Percentiles rank a stretch among this genome's conserved stretches.
Evolutionary conservation across 2,888 invertebrate genomes (phyloP).

Genomic region (Heteropelma amictum): DNA sequence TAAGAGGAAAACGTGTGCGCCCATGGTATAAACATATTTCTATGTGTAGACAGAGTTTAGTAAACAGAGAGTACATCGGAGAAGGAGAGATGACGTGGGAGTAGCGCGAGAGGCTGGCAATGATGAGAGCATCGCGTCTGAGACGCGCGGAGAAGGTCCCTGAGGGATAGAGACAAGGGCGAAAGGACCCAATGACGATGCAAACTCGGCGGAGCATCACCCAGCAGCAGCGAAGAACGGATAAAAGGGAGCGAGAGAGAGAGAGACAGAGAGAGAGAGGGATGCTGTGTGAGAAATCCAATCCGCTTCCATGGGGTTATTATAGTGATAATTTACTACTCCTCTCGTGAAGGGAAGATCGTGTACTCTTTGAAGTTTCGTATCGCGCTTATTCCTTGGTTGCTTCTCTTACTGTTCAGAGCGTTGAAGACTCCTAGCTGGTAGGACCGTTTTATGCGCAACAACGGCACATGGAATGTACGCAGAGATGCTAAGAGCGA

Average conservation of each 20-base stretch:
- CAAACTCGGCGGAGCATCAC: slow-evolving; percentile 25
- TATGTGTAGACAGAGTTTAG: background rate
- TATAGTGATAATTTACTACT: slow-evolving; percentile 74
- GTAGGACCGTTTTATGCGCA: slow-evolving; percentile 53
- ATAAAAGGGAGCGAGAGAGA: slow-evolving; percentile 10
- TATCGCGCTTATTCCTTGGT: slow-evolving; percentile 48
- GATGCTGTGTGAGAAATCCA: slow-evolving; percentile 74
- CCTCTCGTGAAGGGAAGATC: slow-evolving; percentile 62
- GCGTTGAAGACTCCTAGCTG: slow-evolving; percentile 32
- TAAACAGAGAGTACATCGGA: slow-evolving; percentile 14
- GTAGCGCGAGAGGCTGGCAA: slow-evolving; percentile 27
- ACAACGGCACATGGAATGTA: slow-evolving; percentile 43
- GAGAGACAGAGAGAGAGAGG: slow-evolving; percentile 35
- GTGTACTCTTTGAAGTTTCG: slow-evolving; percentile 51
- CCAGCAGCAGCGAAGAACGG: slow-evolving; percentile 26
- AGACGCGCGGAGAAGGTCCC: slow-evolving; percentile 10
- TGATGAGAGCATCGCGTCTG: slow-evolving; percentile 32
- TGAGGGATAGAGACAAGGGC: slow-evolving; percentile 45
- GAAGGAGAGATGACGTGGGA: slow-evolving; percentile 39
- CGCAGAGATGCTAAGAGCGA: slow-evolving; percentile 34
- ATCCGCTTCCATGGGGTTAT: slow-evolving; percentile 73
- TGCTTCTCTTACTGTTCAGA: slow-evolving; percentile 41
- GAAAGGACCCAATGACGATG: slow-evolving; percentile 32
- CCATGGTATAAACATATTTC: slow-evolving; percentile 37
- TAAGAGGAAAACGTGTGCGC: slow-evolving; percentile 24